Evolutionary conservation across 2,888 invertebrate species (phyloP).

Genomic region (Anthrax anthrax): DNA sequence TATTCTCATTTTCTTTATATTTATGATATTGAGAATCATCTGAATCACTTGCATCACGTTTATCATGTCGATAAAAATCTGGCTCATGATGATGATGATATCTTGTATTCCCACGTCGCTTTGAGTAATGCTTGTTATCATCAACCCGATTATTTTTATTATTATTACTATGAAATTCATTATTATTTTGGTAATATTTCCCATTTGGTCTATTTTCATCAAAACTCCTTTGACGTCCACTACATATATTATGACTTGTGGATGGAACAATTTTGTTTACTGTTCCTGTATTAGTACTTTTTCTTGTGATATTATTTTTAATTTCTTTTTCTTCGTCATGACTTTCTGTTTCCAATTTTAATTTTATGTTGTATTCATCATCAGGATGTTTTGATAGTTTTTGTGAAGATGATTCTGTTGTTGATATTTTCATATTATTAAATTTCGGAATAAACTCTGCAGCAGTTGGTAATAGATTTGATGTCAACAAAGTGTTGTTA

Average conservation of each 20-base stretch:
- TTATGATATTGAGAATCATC: neutral
- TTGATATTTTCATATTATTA: constrained; percentile 20
- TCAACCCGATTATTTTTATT: constrained; percentile 15
- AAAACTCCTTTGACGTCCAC: neutral
- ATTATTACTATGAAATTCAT: constrained; percentile 20
- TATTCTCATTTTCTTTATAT: neutral
- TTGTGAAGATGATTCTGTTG: neutral
- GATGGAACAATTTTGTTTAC: constrained; percentile 13
- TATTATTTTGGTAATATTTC: constrained; percentile 5
- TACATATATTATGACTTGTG: constrained; percentile 3
- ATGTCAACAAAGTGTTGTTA: constrained; percentile 20
- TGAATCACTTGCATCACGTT: neutral
- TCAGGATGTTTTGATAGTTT: too few species aligned
- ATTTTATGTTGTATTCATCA: too few species aligned
- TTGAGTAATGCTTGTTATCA: constrained; percentile 29
- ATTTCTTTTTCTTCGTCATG: too few species aligned
- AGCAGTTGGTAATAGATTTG: constrained; percentile 27
- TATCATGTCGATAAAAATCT: neutral
- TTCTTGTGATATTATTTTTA: neutral
- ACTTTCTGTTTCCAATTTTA: too few species aligned
- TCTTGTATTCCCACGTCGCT: constrained; percentile 31
- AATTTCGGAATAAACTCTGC: constrained; percentile 31
- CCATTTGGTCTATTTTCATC: neutral
- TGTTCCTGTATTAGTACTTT: constrained; percentile 11
- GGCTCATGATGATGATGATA: constrained; percentile 25